phyloP scores from a whole-genome alignment of 2,797 vertebrate genomes.

The Pelodytes ibericus region DNA sequence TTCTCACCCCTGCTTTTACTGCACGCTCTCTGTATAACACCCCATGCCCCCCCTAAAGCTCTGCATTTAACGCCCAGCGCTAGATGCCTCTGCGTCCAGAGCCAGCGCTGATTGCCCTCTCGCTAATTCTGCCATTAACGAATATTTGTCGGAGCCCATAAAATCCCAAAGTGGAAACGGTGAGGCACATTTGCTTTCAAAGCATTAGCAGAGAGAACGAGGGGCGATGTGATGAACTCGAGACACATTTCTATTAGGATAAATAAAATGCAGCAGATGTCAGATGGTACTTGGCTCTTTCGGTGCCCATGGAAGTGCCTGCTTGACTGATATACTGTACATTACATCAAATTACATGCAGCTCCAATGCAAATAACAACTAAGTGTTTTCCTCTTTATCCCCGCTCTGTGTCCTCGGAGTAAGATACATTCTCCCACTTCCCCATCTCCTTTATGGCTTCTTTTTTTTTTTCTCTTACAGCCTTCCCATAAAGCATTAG shows the following conservation, averaged over 20 bases:
- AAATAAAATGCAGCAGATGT: conserved; percentile 65
- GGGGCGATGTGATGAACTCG: conserved; percentile 66
- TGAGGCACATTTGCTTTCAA: conserved; percentile 61
- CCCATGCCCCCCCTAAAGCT: fast-evolving
- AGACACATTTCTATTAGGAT: conserved; percentile 65
- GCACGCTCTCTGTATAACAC: neutral
- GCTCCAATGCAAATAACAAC: conserved; percentile 61
- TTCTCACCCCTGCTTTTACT: neutral
- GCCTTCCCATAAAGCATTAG: conserved; percentile 44
- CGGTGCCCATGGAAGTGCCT: conserved; percentile 58
- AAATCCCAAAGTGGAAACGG: conserved; percentile 63
- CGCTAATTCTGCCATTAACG: conserved; percentile 57
- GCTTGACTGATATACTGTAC: conserved; percentile 64
- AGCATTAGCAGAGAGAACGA: conserved; percentile 65
- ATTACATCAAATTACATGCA: conserved; percentile 62
- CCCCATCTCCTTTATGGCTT: conserved; percentile 47
- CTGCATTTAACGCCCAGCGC: conserved; percentile 3
- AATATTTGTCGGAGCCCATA: conserved; percentile 59
- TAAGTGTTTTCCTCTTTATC: conserved; percentile 59
- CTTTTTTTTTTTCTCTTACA: conserved; percentile 51
- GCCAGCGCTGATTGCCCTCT: conserved; percentile 49
- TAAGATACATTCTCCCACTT: conserved; percentile 40
- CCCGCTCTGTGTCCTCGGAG: conserved; percentile 42
- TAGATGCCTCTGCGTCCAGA: neutral
- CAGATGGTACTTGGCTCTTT: conserved; percentile 50